Evolutionary conservation across 2,888 invertebrate genomes (phyloP), one percentile per base, ranked within the genome.

Genomic region (Tachina grossa): DNA sequence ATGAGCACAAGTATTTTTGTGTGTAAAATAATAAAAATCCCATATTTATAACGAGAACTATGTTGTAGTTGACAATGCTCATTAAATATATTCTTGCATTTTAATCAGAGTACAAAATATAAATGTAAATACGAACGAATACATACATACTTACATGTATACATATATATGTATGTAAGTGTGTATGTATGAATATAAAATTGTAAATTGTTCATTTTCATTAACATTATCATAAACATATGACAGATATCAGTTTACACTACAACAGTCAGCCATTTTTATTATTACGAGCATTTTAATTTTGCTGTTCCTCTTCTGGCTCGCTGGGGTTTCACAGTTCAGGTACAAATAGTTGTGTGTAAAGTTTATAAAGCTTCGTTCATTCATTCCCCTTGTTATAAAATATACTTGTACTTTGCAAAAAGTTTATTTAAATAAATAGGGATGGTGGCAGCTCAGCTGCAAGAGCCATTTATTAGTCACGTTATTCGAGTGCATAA

Each of bases 241-340:
- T 78, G 80, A 61, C 49, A 68, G 69, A 72, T 85, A 85, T 87
- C 85, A 84, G 76, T 81, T 85, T 87, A 85, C 87, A 86, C 78
- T 76, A 69, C 75, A 85, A 83, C 39, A 76, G 74, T 82, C 87
- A 77, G 85, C 86, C 88, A 87, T 88, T 78, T 87, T 87, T 84
- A 83, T 87, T 87, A 87, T 80, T 80, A 76, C 68, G 49, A 63
- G 61, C 16, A 47, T 47, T 69, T 61, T 47, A 53, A 57, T 53
- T 72, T 59, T 66, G n/a, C 77, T 45, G 13, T 68, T 72, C n/a
- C 8, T 45, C 19, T 43, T 19, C 31, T 47, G 14, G 14, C 14
- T 61, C 51, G 10, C 39, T 49, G 57, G 31, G 5, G 19, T 74
- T 78, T 72, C 47, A 66, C 66, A 66, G 45, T 59, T 75, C 57